These are phyloP conservation scores for Chelmon rostratus DNA, from an alignment of 2,797 vertebrate genomes.

Conservation along the genomic window DNA sequence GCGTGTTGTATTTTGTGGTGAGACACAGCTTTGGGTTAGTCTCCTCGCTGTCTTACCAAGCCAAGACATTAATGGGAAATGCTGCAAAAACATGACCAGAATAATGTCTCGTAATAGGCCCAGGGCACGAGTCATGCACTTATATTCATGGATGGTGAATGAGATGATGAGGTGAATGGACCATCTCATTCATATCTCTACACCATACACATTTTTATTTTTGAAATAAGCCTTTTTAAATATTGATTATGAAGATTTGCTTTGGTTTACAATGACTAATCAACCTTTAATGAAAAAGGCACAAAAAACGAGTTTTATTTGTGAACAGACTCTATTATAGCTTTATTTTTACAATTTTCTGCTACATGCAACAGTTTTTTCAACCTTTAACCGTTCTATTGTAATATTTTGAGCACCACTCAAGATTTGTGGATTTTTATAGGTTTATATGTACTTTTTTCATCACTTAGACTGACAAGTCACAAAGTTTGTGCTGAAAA, in stretches of 20 bases:
- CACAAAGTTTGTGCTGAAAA: no score
- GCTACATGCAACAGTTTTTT: not conserved
- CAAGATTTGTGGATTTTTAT: not conserved
- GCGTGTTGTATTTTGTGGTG: slow-evolving; percentile 17
- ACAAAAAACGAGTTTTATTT: no score
- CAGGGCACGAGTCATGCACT: not conserved
- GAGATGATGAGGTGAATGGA: no score
- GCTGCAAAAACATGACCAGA: not conserved
- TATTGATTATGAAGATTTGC: no score
- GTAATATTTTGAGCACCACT: not conserved
- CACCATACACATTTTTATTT: no score
- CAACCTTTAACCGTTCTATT: not conserved
- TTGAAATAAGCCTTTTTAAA: no score
- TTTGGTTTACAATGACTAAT: no score
- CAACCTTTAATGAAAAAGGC: no score
- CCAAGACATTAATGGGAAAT: not conserved
- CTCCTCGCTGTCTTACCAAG: not conserved
- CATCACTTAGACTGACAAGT: not conserved
- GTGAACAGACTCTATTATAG: not conserved
- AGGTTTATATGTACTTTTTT: not conserved
- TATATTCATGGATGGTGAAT: not conserved
- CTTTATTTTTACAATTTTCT: not conserved
- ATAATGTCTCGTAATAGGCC: not conserved
- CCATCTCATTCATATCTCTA: no score
- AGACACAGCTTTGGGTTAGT: slow-evolving; percentile 19